Conservation (phyloP, 2,113 vertebrate genomes). For the Tragulus kanchil region DNA sequence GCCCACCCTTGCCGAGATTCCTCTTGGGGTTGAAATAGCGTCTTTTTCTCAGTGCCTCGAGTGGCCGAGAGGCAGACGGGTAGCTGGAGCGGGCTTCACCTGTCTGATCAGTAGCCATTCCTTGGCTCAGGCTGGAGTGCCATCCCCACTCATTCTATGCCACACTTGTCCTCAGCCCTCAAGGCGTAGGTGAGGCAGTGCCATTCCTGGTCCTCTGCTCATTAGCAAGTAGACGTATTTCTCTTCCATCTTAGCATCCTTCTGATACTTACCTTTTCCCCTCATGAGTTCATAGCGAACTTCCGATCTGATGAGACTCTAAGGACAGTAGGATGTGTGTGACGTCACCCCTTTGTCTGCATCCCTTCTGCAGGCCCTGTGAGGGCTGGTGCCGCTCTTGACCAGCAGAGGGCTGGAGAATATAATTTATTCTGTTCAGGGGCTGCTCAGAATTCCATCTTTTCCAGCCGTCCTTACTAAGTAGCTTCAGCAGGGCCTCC, state of each 20-base stretch:
- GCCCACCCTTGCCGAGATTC: background rate
- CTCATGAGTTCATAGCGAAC: background rate
- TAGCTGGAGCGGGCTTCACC: background rate
- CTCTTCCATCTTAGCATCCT: background rate
- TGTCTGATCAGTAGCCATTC: accelerated
- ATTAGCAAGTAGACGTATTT: accelerated
- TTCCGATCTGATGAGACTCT: background rate
- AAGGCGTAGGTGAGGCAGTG: accelerated
- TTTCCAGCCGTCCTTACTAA: background rate
- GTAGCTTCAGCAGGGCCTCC: accelerated
- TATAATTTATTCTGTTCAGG: background rate
- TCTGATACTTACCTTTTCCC: background rate
- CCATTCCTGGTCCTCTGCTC: background rate
- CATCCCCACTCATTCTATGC: accelerated
- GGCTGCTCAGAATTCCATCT: background rate
- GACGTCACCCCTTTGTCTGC: background rate
- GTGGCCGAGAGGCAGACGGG: background rate
- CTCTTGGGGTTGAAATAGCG: background rate
- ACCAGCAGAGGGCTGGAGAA: conserved; percentile 83
- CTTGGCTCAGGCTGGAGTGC: background rate
- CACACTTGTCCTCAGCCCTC: background rate
- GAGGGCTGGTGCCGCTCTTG: background rate
- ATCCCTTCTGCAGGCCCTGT: background rate
- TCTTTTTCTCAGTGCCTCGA: background rate
- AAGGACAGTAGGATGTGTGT: background rate